Percentiles rank a stretch among this genome's conserved stretches.
These are phyloP conservation scores for Falco berigora DNA, from an alignment of 2,797 vertebrate species.

Conservation along the genomic window DNA sequence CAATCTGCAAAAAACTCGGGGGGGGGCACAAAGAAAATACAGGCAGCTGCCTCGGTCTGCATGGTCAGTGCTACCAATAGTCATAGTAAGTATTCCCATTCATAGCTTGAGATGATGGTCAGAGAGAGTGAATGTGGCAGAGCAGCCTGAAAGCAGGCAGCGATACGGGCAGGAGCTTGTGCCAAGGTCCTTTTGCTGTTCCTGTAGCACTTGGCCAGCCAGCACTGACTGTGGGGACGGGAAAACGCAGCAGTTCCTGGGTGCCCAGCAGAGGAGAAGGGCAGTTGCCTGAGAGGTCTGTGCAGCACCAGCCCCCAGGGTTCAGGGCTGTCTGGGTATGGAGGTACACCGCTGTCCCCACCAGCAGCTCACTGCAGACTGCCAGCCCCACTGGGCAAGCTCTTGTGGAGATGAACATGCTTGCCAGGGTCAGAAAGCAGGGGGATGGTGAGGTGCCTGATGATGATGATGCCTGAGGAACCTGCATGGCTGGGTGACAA, in stretches of 20 bases:
- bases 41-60: not conserved
- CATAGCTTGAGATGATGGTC: not conserved
- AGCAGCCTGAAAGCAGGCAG: not conserved
- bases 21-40: not conserved
- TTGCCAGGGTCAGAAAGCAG: not conserved
- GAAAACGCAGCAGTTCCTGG: not conserved
- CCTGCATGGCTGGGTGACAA: not conserved
- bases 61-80: not conserved
- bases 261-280: not conserved
- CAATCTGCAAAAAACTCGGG: not conserved
- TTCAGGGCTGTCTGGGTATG: not conserved
- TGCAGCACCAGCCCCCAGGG: not conserved
- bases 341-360: not conserved
- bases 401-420: not conserved
- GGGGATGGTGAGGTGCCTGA: not conserved
- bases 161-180: not conserved
- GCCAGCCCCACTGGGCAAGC: no score
- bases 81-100: not conserved
- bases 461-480: not conserved
- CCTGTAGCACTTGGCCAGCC: not conserved
- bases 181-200: rapidly evolving
- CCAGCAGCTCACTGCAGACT: not conserved
- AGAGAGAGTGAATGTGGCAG: not conserved
- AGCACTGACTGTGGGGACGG: not conserved
- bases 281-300: not conserved